Evolutionary conservation across 2,113 vertebrate genomes (phyloP).

Genomic region (Macrotus californicus): DNA sequence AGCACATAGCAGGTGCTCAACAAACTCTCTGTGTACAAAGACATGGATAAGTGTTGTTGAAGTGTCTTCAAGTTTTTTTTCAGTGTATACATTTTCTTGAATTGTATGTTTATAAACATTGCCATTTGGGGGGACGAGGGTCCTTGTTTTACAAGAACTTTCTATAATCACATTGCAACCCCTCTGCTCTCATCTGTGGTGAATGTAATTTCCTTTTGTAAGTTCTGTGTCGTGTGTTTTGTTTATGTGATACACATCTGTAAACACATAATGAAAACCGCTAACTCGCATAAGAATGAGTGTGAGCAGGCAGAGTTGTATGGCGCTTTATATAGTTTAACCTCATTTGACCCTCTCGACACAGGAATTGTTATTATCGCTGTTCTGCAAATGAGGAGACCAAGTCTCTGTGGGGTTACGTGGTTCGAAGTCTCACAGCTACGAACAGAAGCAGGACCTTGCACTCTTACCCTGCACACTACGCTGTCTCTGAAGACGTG

Average conservation of each 20-base stretch:
- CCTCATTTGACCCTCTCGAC: not conserved
- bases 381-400: not conserved
- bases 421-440: not conserved
- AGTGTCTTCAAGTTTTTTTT: not conserved
- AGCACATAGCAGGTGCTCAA: not conserved
- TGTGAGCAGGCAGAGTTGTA: not conserved
- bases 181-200: not conserved
- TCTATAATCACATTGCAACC: not conserved
- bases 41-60: not conserved
- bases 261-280: not conserved
- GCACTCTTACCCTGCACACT: not conserved
- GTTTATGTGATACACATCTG: no score
- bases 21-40: not conserved
- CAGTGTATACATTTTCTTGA: not conserved
- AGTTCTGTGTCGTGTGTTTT: not conserved
- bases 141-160: not conserved
- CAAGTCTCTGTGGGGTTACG: not conserved
- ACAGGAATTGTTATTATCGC: not conserved
- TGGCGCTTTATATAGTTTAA: not conserved
- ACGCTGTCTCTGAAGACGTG: not conserved
- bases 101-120: not conserved
- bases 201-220: not conserved
- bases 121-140: not conserved
- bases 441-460: not conserved
- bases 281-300: no score